Evolutionary conservation across 1,140 invertebrate species (phyloP), one percentile per base, ranked within the genome.

Genomic region (Pseudoatta argentina): DNA sequence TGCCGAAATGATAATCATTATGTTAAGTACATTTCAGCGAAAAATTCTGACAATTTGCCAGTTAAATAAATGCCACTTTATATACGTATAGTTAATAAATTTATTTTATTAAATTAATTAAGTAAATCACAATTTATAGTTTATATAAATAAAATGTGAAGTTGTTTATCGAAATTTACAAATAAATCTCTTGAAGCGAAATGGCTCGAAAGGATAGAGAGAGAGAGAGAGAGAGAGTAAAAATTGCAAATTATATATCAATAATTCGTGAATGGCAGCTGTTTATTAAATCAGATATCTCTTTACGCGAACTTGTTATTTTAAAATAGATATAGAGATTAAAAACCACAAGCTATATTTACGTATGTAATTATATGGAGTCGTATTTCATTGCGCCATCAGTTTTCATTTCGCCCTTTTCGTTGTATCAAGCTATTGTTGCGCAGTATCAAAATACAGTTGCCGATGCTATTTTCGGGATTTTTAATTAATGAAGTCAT

Each of bases 241-340:
- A 64, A 34, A 39, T 6, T 39, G 16, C 34, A 64, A 34, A 64
- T 64, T 63, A 63, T 63, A 63, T 63, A 63, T 30, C 30, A 63
- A 63, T 63, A 30, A 30, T 63, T 63, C 2, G 5, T 18, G 30
- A 63, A 7, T 12, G 16, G 27, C 12, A 1, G 5, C 6, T 63
- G 61, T 30, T 63, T 59, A 24, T 59, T 10, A 59, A 30, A 63
- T 3, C 1, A 30, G 27, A 63, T 63, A 30, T 61, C 34, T 39
- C 24, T 61, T 61, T 61, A 12, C 4, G 59, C 21, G 59, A 21
- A 4, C 21, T 57, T 27, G 1, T 30, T 63, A 30, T 63, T 27
- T 63, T 39, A 27, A 63, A 30, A 30, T 30, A 0, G 21, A 18
- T 6, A 63, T 16, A 63, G 24, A 30, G 16, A 63, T 18, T 63